These are phyloP conservation scores for Yponomeuta cagnagella DNA, from an alignment of 2,888 invertebrate genomes.

Conservation along the genomic window DNA sequence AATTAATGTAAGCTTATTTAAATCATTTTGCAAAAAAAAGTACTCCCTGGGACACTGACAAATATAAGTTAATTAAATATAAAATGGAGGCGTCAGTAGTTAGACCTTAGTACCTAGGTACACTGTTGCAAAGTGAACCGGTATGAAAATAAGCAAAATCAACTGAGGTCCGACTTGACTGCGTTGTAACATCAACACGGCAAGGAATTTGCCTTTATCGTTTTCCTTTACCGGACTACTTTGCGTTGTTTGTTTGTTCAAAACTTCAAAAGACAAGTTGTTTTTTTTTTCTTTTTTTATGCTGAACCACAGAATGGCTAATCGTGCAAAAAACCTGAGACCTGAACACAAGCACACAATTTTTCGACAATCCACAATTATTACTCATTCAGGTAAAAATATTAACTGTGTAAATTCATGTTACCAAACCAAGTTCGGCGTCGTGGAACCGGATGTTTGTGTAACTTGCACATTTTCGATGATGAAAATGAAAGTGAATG, in stretches of 20 bases:
- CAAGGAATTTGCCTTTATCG: constrained; percentile 12
- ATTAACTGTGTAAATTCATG: background rate
- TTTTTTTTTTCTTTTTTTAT: constrained; percentile 1
- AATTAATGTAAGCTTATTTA: background rate
- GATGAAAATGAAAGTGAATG: constrained; percentile 14
- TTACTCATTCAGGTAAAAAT: background rate
- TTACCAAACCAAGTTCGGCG: background rate
- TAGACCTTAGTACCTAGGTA: background rate
- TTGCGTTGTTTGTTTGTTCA: background rate
- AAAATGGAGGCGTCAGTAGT: background rate
- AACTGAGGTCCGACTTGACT: background rate
- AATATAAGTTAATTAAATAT: background rate
- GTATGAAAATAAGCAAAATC: background rate
- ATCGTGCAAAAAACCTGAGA: background rate
- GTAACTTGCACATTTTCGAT: constrained; percentile 45
- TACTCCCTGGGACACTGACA: background rate
- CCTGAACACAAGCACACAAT: background rate
- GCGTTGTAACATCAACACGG: background rate
- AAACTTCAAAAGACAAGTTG: background rate
- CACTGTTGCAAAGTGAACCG: background rate
- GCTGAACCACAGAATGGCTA: background rate
- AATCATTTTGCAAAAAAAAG: background rate
- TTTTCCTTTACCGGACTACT: constrained; percentile 11
- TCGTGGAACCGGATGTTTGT: constrained; percentile 56
- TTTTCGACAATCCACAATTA: background rate